A percentile compares a stretch with the other conserved stretches of the same genome.
Conservation (phyloP, 2,888 invertebrate genomes). For the Chalcis sispes region DNA sequence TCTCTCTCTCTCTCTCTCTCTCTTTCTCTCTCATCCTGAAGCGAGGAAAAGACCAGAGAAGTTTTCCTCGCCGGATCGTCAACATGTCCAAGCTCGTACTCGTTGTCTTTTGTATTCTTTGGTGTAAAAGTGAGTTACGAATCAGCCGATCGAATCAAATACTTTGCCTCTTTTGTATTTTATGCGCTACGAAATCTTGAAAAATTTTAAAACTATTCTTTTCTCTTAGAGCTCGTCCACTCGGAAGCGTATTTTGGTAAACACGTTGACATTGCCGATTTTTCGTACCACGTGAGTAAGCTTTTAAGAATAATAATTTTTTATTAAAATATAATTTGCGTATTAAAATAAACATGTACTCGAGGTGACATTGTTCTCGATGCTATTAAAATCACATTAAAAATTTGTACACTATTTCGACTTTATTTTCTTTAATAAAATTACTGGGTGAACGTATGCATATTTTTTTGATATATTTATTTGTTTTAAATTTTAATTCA, state of each 20-base stretch:
- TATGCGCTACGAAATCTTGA: slow-evolving; percentile 9
- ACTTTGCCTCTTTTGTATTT: neutral
- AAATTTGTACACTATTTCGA: too few relatives aligned
- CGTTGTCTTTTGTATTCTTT: slow-evolving; percentile 31
- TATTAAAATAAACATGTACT: too few relatives aligned
- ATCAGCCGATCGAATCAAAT: slow-evolving; percentile 23
- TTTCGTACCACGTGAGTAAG: slow-evolving; percentile 40
- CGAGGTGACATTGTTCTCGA: too few relatives aligned
- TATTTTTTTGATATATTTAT: too few relatives aligned
- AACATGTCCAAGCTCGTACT: slow-evolving; percentile 50
- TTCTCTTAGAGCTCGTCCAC: neutral
- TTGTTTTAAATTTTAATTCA: too few relatives aligned
- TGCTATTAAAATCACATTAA: too few relatives aligned
- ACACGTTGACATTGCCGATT: slow-evolving; percentile 28
- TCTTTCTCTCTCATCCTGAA: neutral
- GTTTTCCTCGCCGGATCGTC: slow-evolving; percentile 48
- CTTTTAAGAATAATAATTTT: too few relatives aligned
- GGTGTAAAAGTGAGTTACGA: slow-evolving; percentile 44
- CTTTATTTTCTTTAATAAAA: too few relatives aligned
- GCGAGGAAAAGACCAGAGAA: slow-evolving; percentile 19
- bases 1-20: neutral
- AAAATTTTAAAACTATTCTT: slow-evolving; percentile 26
- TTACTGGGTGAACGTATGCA: too few relatives aligned
- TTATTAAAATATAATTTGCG: too few relatives aligned
- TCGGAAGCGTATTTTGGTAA: slow-evolving; percentile 15